Base-by-base conservation (phyloP, 2,888 invertebrate species). In the Rhamphomyia laevipes region DNA sequence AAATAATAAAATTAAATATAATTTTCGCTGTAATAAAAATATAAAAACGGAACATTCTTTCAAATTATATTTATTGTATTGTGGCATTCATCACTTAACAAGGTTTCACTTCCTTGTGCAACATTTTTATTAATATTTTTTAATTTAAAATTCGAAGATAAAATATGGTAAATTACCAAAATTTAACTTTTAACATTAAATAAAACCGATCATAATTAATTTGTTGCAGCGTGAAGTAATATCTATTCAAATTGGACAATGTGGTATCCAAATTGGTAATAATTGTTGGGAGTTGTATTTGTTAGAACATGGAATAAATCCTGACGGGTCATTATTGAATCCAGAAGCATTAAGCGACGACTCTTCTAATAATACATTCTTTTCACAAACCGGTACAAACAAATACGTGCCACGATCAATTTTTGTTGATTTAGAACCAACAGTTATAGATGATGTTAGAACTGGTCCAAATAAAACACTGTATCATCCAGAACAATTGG, bases 251-350 rank as follows among this genome's bases (percentile, higher is more conserved):
- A 80, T 89, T 58, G 89, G 89, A 13, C 88, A 89, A 71, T 88
- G 86, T 48, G 88, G 88, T 52, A 84, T 86, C 47, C 88, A 88
- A 73, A 88, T 88, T 68, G 88, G 88, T 45, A 86, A 85, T 62
- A 78, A 85, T 46, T 86, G 86, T 64, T 88, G 88, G 88, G 87
- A 88, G 70, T 72, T 88, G 42, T 88, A 86, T 68, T 83, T 87
- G 63, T 73, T 87, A 35, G 88, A 88, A 68, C 88, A 87, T 64
- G 85, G 84, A 50, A 88, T 90, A 62, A 77, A 81, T 59, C 80
- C 83, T 1, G 88, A 89, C 63, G 90, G 90, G 11, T 81, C 80
- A 13, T 74, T 84, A 68, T 73, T 74, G 1, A 61, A 68, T 3
- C 63, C 59, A 54, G 68, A 72, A 9, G 56, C 66, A 11, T 60